Base-by-base conservation (phyloP, 2,797 vertebrate genomes). In the Phalanger gymnotis region DNA sequence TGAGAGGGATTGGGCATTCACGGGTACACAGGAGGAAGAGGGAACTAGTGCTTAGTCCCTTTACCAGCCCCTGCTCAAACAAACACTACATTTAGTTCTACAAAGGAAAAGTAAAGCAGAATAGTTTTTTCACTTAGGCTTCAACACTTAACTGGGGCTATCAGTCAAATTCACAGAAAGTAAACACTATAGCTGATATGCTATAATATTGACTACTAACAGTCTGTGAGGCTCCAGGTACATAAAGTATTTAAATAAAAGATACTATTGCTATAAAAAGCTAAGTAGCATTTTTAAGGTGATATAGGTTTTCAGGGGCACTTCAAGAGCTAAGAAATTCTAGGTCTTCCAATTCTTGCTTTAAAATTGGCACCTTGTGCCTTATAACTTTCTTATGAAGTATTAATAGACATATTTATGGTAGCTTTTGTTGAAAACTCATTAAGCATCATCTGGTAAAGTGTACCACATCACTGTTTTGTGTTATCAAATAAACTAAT, bases 401-500 rank as follows among this genome's bases (percentile, higher is more conserved):
- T 47, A 27, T 2, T 87, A 89, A 52, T 53, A 19, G 66, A 53
- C 54, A 55, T 90, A 81, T 2, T 89, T 53, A 54, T 25, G 27
- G 2, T 61, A 91, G 1, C 5, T 94, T 91, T n/a, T 95, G 87
- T 95, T 81, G 93, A 34, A 95, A 92, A 93, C 66, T 90, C 16
- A 34, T 0, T 51, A 1, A 61, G 40, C 16, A 34, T 27, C 0
- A 81, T 6, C 0, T 52, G 28, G 10, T 66, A 25, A n/a, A 81
- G 16, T 25, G 12, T 40, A 47, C 19, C 5, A 73, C 1, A 73
- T 73, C n/a, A 73, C 14, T 73, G n/a, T 40, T 73, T 66, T 14
- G 13, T 66, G 73, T 87, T 87, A 87, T 87, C 73, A 87, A 27
- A 87, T 87, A 87, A 27, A 87, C 40, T 11, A 47, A 47, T 27